Evolutionary conservation across 2,888 invertebrate species (phyloP), one percentile per base, ranked within the genome.

Genomic region (Eupithecia subfuscata): DNA sequence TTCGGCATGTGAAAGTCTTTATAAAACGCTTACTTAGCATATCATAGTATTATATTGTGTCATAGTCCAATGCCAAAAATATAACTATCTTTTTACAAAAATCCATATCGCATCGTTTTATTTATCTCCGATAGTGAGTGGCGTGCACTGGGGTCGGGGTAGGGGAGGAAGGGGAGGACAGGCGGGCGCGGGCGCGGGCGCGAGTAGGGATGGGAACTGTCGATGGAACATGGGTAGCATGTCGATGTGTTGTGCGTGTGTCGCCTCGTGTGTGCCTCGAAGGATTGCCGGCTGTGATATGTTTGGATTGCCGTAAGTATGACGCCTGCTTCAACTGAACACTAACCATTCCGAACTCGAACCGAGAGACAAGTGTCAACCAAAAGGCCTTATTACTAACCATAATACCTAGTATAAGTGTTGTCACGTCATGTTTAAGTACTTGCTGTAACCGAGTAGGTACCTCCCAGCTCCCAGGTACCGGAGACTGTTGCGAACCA

Each of bases 1-100:
- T 94, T 94, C 93, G 94, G 94, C 94, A 94, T 94, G 94, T 94
- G 93, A 94, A 94, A 94, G 94, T 95, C 94, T 95, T 94, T 94
- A 94, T 94, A 94, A 95, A 95, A 94, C 95, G 95, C 95, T 95
- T 95, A 95, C 93, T 94, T 95, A 95, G 95, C 95, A 95, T 95
- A 95, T 95, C 95, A 95, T 95, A 94, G 95, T 95, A 95, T 95
- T 94, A 94, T 95, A 95, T 95, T 94, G 95, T 94, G 95, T 95
- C 95, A 95, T 95, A 95, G 95, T 95, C 95, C 94, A 94, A 95
- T 94, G 95, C 95, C 95, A 95, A 95, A 94, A 95, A 94, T 94
- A 95, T 95, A 95, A 95, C 93, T 95, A 95, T 95, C 95, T 95
- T 95, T 95, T 94, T 95, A 94, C 93, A 93, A 94, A 95, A 95